Conservation (phyloP, 2,797 vertebrate genomes). For the Euphonia xanthogaster region DNA sequence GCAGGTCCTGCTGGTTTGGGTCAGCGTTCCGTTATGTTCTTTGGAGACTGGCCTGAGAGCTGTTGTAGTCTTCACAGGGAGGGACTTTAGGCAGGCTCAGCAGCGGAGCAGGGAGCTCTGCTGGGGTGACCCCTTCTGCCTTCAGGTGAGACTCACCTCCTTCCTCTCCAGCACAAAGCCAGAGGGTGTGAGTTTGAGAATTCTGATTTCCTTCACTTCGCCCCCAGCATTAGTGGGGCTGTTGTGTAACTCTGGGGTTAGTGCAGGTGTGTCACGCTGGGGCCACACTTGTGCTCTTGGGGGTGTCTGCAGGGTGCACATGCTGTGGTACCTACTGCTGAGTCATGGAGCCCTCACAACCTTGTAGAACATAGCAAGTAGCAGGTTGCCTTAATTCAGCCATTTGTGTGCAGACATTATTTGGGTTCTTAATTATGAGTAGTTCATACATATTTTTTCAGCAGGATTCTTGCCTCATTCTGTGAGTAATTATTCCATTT, state of each 20-base stretch:
- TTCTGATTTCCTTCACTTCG: accelerated
- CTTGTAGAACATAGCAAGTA: not conserved
- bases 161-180: not conserved
- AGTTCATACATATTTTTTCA: slow-evolving; percentile 62
- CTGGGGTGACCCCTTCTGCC: not conserved
- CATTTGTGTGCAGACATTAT: slow-evolving; percentile 38
- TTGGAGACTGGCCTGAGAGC: not conserved
- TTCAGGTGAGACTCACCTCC: not conserved
- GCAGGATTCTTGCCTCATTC: slow-evolving; percentile 56
- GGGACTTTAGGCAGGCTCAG: not conserved
- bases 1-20: not conserved
- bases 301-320: not conserved
- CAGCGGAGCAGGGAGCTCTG: not conserved
- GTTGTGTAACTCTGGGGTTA: not conserved
- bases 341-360: not conserved
- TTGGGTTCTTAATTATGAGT: slow-evolving; percentile 52
- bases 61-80: accelerated
- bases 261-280: accelerated
- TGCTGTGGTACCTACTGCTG: not conserved
- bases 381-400: not conserved
- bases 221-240: accelerated
- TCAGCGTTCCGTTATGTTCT: not conserved
- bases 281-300: accelerated
- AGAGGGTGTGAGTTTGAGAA: not conserved
- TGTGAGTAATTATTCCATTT: slow-evolving; percentile 65